A percentile compares a stretch with the other conserved stretches of the same genome.
Evolutionary conservation across 2,113 vertebrate genomes (phyloP).

Genomic region (Eubucco bourcierii): DNA sequence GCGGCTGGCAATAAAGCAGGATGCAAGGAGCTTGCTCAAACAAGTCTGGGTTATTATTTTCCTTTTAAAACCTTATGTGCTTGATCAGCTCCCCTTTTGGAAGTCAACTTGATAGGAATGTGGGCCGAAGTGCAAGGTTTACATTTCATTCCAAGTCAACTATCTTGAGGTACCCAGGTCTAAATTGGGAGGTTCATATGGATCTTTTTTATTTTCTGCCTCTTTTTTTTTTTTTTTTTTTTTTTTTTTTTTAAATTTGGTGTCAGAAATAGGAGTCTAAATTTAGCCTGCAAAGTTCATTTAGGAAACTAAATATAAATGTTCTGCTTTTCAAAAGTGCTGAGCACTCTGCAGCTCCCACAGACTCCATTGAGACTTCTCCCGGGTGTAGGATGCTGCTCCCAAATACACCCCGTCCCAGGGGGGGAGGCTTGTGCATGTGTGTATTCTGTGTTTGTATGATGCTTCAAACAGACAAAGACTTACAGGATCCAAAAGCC

Average conservation of each 20-base stretch:
- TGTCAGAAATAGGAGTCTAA: conserved; percentile 55
- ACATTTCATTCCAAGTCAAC: conserved; percentile 1
- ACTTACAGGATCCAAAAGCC: background rate
- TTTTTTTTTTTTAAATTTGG: background rate
- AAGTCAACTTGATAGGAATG: conserved; percentile 51
- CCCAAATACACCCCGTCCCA: background rate
- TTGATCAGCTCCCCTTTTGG: conserved; percentile 32
- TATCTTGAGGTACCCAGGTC: conserved; percentile 48
- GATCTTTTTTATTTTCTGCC: background rate
- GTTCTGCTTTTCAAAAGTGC: conserved; percentile 51
- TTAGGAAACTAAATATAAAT: conserved; percentile 52
- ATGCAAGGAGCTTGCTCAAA: background rate
- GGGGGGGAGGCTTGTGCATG: background rate
- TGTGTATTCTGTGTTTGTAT: background rate
- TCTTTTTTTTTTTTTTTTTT: background rate
- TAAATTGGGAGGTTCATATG: conserved; percentile 55
- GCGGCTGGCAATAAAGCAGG: background rate
- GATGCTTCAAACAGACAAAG: background rate
- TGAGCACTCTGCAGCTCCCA: conserved; percentile 47
- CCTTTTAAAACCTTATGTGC: conserved; percentile 9
- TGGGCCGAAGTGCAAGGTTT: conserved; percentile 61
- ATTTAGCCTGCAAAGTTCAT: conserved; percentile 45
- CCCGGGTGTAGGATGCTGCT: conserved; percentile 2
- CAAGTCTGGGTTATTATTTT: conserved; percentile 49
- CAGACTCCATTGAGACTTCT: conserved; percentile 19